A percentile compares a stretch with the other conserved stretches of the same genome.
Conservation (phyloP, 2,797 vertebrate species). For the Accipiter minullus region DNA sequence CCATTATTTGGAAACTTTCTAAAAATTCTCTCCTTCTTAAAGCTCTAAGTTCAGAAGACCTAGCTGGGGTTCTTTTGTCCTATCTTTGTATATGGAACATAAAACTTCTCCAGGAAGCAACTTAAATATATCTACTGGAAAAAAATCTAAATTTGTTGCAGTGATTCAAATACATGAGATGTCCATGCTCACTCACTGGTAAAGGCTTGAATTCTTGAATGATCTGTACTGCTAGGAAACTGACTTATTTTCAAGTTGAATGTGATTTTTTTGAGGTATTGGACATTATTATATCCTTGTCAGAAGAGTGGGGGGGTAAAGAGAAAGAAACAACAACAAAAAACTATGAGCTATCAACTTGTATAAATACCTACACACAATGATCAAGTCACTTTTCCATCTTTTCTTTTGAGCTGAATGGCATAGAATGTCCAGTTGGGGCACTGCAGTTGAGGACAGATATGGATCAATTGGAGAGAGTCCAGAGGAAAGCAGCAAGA, state of each 20-base stretch:
- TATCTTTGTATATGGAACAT: background rate
- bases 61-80: background rate
- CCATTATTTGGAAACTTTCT: background rate
- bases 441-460: constrained; percentile 59
- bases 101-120: background rate
- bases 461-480: constrained; percentile 47
- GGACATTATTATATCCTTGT: background rate
- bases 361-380: background rate
- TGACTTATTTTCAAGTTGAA: background rate
- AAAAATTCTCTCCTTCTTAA: background rate
- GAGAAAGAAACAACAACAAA: background rate
- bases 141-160: background rate
- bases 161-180: background rate
- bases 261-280: background rate
- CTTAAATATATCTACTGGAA: background rate
- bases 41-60: background rate
- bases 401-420: constrained; percentile 59
- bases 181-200: background rate
- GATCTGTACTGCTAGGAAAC: background rate
- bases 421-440: constrained; percentile 36
- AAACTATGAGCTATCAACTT: background rate
- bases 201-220: background rate
- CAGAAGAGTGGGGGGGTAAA: background rate
- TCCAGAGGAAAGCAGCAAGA: constrained; percentile 50
- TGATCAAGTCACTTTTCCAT: constrained; percentile 44